Base-by-base conservation (phyloP, 2,888 invertebrate species). In the Lithophane ornitopus region DNA sequence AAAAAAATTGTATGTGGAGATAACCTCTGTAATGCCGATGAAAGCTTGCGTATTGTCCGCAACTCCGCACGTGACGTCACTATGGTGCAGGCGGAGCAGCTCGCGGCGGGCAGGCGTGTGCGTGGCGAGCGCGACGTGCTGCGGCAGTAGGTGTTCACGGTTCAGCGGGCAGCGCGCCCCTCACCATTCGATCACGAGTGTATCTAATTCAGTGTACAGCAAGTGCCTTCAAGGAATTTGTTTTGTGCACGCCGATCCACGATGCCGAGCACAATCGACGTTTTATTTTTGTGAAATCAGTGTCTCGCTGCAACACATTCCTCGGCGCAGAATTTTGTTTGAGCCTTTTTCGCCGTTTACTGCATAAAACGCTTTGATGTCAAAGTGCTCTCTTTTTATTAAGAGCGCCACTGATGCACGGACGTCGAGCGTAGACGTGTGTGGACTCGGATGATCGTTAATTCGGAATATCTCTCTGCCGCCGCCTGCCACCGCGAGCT, bases 121-220 rank as follows among this genome's bases (percentile, higher is more conserved):
- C 34, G 54, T 76, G n/a, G 44, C 65, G 41, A 56, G 46, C 70
- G 85, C 78, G 87, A 80, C 89, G 89, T 88, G 87, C 87, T 78
- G 74, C 74, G 70, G 59, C 84, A 76, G 90, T 82, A 75, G 85
- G 76, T 87, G 89, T 92, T 93, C 92, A 92, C 92, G 93, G 93
- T 91, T 93, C 92, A 93, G 91, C 91, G 91, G 90, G 89, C 90
- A 78, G 81, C 75, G 81, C 78, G 75, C 75, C 89, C 88, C 87
- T 90, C 90, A 90, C 90, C 93, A 93, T 92, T 93, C 92, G 93
- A 94, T 95, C 94, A 94, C 93, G 93, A 93, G 93, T 94, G 95
- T 94, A 91, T 95, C 95, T 95, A 95, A 95, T 95, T 95, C 94
- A 95, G 95, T 94, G 93, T 93, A 91, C 92, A 92, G 93, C 92